phyloP scores from a whole-genome alignment of 1,140 invertebrate genomes.

The Trissolcus basalis region DNA sequence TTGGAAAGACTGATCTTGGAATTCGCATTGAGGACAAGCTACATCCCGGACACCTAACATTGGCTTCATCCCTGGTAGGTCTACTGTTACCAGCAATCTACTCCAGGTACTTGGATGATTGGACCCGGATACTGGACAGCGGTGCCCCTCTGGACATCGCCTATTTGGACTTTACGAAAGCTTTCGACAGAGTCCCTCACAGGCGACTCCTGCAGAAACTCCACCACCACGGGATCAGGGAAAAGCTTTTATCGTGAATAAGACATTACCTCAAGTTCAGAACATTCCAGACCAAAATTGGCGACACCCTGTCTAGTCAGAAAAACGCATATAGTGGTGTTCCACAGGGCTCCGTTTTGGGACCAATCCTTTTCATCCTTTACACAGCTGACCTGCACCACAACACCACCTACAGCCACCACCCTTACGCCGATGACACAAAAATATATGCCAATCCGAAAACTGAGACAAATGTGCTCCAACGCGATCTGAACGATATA shows the following conservation, averaged over 20 bases:
- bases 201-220: too few species aligned
- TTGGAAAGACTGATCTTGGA: too few species aligned
- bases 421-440: not conserved
- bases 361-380: not conserved
- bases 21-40: too few species aligned
- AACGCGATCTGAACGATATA: too few species aligned
- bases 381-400: slow-evolving; percentile 1
- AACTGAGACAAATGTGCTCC: too few species aligned
- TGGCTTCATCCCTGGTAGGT: slow-evolving; percentile 1
- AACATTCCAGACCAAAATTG: too few species aligned
- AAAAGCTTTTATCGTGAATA: too few species aligned
- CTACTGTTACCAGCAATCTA: not conserved
- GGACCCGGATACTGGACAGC: not conserved
- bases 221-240: too few species aligned
- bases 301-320: too few species aligned
- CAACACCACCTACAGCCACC: not conserved
- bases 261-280: too few species aligned
- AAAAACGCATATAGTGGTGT: slow-evolving; percentile 1
- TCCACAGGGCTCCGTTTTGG: not conserved
- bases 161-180: slow-evolving; percentile 3
- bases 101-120: not conserved
- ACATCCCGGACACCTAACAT: too few species aligned
- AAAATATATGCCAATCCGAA: not conserved
- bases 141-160: not conserved
- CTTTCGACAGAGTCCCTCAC: slow-evolving; percentile 8